Percentiles rank a stretch among this genome's conserved stretches.
These are phyloP conservation scores for Potamarius usumacintae DNA, from an alignment of 2,113 vertebrate species.

Conservation along the genomic window DNA sequence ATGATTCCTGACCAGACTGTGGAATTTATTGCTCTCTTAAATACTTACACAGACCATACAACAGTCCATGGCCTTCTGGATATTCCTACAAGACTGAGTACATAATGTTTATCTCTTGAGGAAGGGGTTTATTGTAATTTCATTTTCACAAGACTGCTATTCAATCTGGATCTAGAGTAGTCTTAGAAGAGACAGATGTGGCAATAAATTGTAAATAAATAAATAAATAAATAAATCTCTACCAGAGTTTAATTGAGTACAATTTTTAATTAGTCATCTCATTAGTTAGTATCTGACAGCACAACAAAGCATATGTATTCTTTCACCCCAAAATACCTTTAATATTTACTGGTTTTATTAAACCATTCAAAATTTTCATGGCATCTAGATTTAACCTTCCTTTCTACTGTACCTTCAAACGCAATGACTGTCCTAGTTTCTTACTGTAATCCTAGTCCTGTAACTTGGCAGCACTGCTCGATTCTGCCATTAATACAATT, in stretches of 20 bases:
- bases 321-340: neutral
- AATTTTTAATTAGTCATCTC: neutral
- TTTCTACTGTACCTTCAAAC: conserved; percentile 36
- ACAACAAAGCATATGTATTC: neutral
- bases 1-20: neutral
- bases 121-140: conserved; percentile 28
- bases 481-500: conserved; percentile 57
- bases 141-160: conserved; percentile 18
- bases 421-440: conserved; percentile 58
- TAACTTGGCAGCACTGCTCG: conserved; percentile 63
- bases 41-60: neutral
- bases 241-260: neutral
- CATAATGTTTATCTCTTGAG: conserved; percentile 3
- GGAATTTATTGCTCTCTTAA: neutral
- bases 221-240: neutral
- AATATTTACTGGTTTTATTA: neutral
- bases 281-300: neutral
- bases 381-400: conserved; percentile 18
- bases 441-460: conserved; percentile 67
- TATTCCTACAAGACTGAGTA: neutral
- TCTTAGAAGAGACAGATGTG: neutral
- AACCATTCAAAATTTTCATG: neutral
- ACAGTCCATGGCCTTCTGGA: neutral
- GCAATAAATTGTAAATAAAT: neutral
- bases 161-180: conserved; percentile 11